phyloP scores from a whole-genome alignment of 2,888 invertebrate species.

The Apotomis capreana region DNA sequence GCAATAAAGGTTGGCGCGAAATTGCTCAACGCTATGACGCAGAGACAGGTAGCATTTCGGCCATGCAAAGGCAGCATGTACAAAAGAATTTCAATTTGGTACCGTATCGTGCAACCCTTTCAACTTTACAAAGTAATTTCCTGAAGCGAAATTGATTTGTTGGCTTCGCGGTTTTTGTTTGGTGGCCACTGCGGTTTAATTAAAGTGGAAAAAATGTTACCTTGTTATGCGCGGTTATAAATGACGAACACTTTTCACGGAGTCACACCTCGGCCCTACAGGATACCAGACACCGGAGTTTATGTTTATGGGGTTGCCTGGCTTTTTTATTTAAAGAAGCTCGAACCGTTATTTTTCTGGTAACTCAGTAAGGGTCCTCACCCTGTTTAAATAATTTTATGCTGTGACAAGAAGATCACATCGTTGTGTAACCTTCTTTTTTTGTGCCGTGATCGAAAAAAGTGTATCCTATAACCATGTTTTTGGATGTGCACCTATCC shows the following conservation, averaged over 20 bases:
- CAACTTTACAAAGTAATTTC: constrained; percentile 81
- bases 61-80: constrained; percentile 73
- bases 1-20: constrained; percentile 62
- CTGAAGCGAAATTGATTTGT: constrained; percentile 81
- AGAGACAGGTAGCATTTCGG: constrained; percentile 74
- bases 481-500: too few species aligned
- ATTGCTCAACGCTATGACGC: constrained; percentile 64
- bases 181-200: constrained; percentile 72
- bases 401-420: too few species aligned
- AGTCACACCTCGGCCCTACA: constrained; percentile 31
- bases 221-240: constrained; percentile 41
- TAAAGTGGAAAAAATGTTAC: constrained; percentile 62
- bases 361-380: not conserved
- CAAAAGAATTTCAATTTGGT: constrained; percentile 83
- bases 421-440: too few species aligned
- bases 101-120: constrained; percentile 76
- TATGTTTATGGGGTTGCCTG: constrained; percentile 1
- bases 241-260: constrained; percentile 40
- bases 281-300: constrained; percentile 24
- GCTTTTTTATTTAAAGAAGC: constrained; percentile 6
- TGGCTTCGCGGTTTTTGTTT: constrained; percentile 75
- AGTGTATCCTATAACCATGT: too few species aligned
- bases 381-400: not conserved
- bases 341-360: constrained; percentile 13
- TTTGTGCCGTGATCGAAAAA: too few species aligned